phyloP scores from a whole-genome alignment of 2,888 invertebrate species.

The Lasius fuliginosus region DNA sequence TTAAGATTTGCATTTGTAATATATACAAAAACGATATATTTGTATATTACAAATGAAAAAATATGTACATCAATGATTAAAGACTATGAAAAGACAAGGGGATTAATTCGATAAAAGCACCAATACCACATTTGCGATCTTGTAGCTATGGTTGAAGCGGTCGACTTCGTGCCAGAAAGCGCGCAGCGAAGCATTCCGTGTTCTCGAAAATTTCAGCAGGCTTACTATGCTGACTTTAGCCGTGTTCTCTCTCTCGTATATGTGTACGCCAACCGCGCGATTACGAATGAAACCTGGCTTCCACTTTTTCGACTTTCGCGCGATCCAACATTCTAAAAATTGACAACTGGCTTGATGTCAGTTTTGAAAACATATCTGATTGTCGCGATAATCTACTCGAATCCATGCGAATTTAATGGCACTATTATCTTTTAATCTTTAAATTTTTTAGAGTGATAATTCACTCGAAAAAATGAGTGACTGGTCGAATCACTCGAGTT shows the following conservation, averaged over 20 bases:
- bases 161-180: conserved; percentile 72
- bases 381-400: conserved; percentile 45
- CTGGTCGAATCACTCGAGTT: conserved; percentile 2
- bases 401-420: conserved; percentile 53
- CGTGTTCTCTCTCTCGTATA: conserved; percentile 14
- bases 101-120: conserved; percentile 76
- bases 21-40: background rate
- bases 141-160: conserved; percentile 56
- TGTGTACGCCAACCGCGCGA: conserved; percentile 4
- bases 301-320: conserved; percentile 54
- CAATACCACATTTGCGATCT: conserved; percentile 58
- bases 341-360: conserved; percentile 45
- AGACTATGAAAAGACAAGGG: background rate
- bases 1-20: background rate
- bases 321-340: conserved; percentile 53
- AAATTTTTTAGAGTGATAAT: conserved; percentile 11
- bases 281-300: conserved; percentile 23
- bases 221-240: conserved; percentile 24
- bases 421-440: conserved; percentile 9
- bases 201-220: conserved; percentile 72
- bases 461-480: background rate
- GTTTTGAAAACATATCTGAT: conserved; percentile 29
- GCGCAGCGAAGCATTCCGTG: conserved; percentile 61
- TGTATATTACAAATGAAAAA: background rate
- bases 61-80: conserved; percentile 5